Conservation (phyloP, 64 coral and sea anemone species). For the Stichodactyla mertensii region DNA sequence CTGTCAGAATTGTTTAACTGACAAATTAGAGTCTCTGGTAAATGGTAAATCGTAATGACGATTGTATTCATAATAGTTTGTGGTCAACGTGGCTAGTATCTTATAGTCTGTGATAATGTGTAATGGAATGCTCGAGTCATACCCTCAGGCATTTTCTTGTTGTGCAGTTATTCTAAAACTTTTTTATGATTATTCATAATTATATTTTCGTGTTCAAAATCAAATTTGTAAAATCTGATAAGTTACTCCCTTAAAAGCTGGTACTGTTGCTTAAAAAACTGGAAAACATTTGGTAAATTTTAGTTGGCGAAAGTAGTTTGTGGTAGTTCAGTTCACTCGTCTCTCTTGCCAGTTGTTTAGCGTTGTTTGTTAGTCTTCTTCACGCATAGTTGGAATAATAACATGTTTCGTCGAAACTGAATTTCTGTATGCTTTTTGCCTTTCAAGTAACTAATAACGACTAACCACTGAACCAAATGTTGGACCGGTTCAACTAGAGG, state of each 20-base stretch:
- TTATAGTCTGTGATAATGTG: not conserved
- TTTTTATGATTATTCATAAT: not conserved
- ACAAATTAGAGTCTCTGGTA: not conserved
- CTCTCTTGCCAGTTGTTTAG: conserved; percentile 1
- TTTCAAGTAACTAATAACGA: not conserved
- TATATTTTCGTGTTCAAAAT: not conserved
- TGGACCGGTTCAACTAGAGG: not conserved
- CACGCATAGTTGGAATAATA: not conserved
- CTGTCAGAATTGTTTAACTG: not conserved
- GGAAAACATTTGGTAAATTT: not conserved
- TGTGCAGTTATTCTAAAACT: not conserved
- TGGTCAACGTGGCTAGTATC: not conserved
- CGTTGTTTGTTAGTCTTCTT: conserved; percentile 11
- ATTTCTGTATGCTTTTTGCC: not conserved
- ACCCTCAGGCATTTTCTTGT: not conserved
- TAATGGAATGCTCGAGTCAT: not conserved
- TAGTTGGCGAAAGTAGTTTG: not conserved
- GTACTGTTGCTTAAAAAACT: not conserved
- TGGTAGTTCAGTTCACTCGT: not conserved
- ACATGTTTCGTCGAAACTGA: not conserved
- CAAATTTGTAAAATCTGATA: not conserved
- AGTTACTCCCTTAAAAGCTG: not conserved
- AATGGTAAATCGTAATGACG: not conserved
- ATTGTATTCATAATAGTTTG: not conserved
- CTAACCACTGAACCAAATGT: not conserved